A percentile compares a stretch with the other conserved stretches of the same genome.
Evolutionary conservation across 2,888 invertebrate genomes (phyloP).

Genomic region (Pollenia labialis): DNA sequence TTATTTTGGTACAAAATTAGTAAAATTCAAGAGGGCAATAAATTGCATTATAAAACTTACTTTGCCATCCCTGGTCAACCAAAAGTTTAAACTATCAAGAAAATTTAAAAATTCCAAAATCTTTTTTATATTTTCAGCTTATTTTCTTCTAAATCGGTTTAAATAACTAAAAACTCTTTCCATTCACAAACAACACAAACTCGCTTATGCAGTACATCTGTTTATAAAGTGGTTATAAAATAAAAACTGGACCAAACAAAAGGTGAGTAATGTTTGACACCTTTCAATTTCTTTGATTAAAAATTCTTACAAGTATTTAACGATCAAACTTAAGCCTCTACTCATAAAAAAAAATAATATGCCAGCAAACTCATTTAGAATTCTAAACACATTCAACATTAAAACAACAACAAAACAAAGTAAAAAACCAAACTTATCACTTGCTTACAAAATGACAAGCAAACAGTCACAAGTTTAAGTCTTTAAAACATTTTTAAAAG

Average conservation of each 20-base stretch:
- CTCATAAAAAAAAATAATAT: conserved; percentile 2
- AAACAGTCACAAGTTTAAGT: conserved; percentile 29
- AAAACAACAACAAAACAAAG: conserved; percentile 13
- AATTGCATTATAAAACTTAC: too few species aligned
- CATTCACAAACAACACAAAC: background rate
- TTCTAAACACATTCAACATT: conserved; percentile 54
- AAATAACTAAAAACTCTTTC: background rate
- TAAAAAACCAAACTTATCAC: conserved; percentile 24
- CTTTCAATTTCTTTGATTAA: conserved; percentile 53
- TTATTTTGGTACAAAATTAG: too few species aligned
- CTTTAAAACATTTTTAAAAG: conserved; percentile 25
- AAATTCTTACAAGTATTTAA: conserved; percentile 33
- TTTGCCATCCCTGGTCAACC: too few species aligned
- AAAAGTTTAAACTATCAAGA: too few species aligned
- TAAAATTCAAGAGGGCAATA: too few species aligned
- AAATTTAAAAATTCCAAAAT: background rate
- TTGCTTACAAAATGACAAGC: conserved; percentile 44
- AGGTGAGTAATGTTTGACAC: conserved; percentile 71
- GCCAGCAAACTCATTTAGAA: conserved; percentile 56
- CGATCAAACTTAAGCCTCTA: conserved; percentile 12
- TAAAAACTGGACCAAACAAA: conserved; percentile 75
- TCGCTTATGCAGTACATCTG: conserved; percentile 35
- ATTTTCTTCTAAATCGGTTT: background rate
- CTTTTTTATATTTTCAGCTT: background rate
- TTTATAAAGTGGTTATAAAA: conserved; percentile 60